Evolutionary conservation across 1,140 invertebrate genomes (phyloP), one percentile per base, ranked within the genome.

Genomic region (Apis florea): DNA sequence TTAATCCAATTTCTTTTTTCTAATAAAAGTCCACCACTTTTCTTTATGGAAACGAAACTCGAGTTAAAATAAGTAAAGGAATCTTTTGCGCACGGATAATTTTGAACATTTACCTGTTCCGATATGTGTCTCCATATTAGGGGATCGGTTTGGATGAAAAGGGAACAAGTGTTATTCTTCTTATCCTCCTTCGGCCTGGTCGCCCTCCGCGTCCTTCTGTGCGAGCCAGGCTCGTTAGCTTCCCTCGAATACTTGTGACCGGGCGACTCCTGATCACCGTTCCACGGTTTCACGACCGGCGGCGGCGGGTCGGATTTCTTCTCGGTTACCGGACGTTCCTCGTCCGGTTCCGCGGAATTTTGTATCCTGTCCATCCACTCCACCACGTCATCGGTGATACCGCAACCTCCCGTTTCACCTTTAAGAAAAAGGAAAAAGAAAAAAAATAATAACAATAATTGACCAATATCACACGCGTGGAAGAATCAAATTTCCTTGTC

Each of bases 101-200:
- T 40, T 40, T 40, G 31, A 40, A n/a, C 15, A 53, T 68, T 88
- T 92, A 95, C 95, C 93, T 95, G 94, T 85, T 95, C 95, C 49
- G 94, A 93, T 89, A 99, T 98, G 91, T 99, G 97, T 88, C 96
- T 96, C 98, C 98, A 99, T 90, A 99, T 97, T 79, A 99, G 96
- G 82, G 98, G 98, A 95, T 99, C 99, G 17, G 99, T 99, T 94
- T 99, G 98, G 92, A 99, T 98, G 92, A 98, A 99, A 21, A 99
- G 95, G 53, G 98, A 98, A 93, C 98, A 99, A 9, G 93, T 94
- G 91, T 97, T 97, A 6, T 40, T 40, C 83, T 95, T 96, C 90
- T 96, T 96, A 88, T 96, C 96, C 87, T 96, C 96, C 83, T 95
- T 96, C 70, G 94, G 94, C 82, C 94, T 94, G 58, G 94, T 94